phyloP scores from a whole-genome alignment of 1,140 invertebrate species.

The Amphibalanus amphitrite region DNA sequence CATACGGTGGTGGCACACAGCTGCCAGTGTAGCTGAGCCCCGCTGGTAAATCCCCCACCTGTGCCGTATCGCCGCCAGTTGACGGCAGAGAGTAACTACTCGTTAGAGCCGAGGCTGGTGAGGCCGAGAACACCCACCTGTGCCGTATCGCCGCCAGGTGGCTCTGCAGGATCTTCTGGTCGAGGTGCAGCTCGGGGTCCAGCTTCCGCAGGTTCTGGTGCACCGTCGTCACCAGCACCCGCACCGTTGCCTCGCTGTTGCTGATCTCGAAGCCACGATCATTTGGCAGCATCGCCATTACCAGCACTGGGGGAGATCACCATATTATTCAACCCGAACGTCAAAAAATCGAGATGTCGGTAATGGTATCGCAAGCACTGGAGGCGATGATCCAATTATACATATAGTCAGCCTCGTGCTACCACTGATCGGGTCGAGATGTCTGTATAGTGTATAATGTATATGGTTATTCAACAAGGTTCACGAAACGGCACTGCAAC shows the following conservation, averaged over 20 bases:
- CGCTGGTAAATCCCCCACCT: too few species aligned
- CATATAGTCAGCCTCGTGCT: slow-evolving; percentile 5
- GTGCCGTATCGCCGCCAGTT: background rate
- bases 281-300: background rate
- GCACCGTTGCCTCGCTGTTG: slow-evolving; percentile 55
- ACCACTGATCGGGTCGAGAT: slow-evolving; percentile 1
- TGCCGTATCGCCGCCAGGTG: slow-evolving; percentile 87
- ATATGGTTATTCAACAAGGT: too few species aligned
- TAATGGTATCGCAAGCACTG: slow-evolving; percentile 37
- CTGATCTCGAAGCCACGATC: slow-evolving; percentile 58
- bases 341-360: slow-evolving; percentile 20
- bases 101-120: too few species aligned
- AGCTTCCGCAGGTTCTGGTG: slow-evolving; percentile 83
- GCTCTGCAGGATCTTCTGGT: slow-evolving; percentile 64
- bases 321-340: background rate
- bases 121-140: slow-evolving; percentile 25
- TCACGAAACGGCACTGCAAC: too few species aligned
- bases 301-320: background rate
- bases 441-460: too few species aligned
- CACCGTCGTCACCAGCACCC: slow-evolving; percentile 78
- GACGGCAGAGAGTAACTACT: background rate
- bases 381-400: slow-evolving; percentile 4
- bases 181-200: slow-evolving; percentile 77
- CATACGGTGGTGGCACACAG: too few species aligned
- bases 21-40: too few species aligned